Percentiles rank a stretch among this genome's conserved stretches.
Evolutionary conservation across 2,113 vertebrate genomes (phyloP).

Genomic region (Cygnus buccinator): DNA sequence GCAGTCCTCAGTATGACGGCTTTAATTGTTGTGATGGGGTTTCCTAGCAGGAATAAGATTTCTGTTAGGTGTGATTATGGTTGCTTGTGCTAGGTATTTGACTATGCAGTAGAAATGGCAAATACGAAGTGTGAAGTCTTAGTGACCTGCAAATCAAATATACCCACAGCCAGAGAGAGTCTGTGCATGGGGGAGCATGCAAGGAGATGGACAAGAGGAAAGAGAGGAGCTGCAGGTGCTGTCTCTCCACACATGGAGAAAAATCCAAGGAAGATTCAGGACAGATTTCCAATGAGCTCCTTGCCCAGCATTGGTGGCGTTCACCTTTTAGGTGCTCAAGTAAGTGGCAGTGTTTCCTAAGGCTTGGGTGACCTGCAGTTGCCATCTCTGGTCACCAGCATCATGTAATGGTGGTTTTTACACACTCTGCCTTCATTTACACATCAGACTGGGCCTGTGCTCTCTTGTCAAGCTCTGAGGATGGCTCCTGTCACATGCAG

Average conservation of each 20-base stretch:
- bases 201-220: background rate
- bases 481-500: background rate
- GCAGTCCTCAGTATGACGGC: background rate
- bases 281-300: background rate
- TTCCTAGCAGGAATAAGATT: background rate
- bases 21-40: background rate
- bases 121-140: background rate
- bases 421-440: background rate
- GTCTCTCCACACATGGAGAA: background rate
- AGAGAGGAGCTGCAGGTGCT: background rate
- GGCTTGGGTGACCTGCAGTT: background rate
- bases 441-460: no score
- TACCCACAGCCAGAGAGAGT: background rate
- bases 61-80: rapidly evolving
- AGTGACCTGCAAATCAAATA: background rate
- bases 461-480: background rate
- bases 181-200: background rate
- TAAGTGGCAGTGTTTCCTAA: background rate
- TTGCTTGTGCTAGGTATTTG: background rate
- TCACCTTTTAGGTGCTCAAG: background rate
- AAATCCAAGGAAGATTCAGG: background rate
- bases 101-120: background rate
- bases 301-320: background rate
- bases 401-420: background rate
- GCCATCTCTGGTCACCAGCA: background rate